Conservation (phyloP, 1,140 invertebrate genomes). For the Drosophila trapezifrons region DNA sequence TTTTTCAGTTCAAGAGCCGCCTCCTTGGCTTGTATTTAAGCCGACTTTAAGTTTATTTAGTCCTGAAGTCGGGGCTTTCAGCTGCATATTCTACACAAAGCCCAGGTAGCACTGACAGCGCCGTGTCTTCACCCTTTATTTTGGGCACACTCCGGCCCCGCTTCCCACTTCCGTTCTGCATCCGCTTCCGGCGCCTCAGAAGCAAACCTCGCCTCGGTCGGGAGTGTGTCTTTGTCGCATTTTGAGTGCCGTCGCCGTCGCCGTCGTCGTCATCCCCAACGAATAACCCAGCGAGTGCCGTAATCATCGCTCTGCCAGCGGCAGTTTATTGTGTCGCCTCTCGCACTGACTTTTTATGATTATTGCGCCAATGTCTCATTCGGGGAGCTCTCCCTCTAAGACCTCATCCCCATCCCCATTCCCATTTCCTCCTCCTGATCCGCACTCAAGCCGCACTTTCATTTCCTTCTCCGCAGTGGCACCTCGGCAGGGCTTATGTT, state of each 20-base stretch:
- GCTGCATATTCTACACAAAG: slow-evolving; percentile 19
- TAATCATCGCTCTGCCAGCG: slow-evolving; percentile 58
- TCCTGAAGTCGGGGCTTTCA: not conserved
- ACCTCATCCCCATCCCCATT: not conserved
- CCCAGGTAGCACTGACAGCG: slow-evolving; percentile 44
- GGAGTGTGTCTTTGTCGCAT: not conserved
- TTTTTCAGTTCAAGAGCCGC: not conserved
- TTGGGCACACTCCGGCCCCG: not conserved
- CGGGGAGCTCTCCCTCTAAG: slow-evolving; percentile 14
- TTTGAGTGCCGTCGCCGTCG: slow-evolving; percentile 12
- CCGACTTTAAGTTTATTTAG: slow-evolving; percentile 2
- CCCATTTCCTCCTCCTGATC: not conserved
- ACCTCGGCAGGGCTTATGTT: not conserved
- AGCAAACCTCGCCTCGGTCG: slow-evolving; percentile 16
- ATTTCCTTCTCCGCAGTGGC: slow-evolving; percentile 20
- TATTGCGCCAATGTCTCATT: slow-evolving; percentile 63
- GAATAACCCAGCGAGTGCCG: slow-evolving; percentile 27
- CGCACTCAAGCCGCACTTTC: slow-evolving; percentile 13
- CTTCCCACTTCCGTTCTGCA: slow-evolving; percentile 46
- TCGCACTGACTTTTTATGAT: slow-evolving; percentile 76
- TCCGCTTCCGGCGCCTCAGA: slow-evolving; percentile 50
- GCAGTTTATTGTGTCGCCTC: slow-evolving; percentile 70
- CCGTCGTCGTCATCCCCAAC: not conserved
- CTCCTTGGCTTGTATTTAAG: not conserved
- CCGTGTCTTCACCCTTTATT: slow-evolving; percentile 24